Conservation (phyloP, 2,113 vertebrate species). For the Empidonax traillii region DNA sequence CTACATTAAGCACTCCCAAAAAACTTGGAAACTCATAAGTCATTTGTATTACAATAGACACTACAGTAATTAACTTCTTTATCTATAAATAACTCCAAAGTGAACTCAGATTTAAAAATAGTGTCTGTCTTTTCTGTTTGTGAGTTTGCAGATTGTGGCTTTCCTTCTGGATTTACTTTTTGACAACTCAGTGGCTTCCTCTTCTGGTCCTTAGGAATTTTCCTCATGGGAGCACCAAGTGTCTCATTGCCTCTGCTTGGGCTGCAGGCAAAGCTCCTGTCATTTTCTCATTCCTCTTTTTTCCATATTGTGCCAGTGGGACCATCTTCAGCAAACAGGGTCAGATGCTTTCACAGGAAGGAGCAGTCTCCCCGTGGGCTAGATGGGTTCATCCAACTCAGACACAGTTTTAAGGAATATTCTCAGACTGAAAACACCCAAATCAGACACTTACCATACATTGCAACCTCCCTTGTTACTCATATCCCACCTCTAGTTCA, state of each 20-base stretch:
- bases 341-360: neutral
- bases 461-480: neutral
- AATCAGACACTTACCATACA: neutral
- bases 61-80: neutral
- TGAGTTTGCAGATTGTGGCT: neutral
- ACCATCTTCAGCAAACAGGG: neutral
- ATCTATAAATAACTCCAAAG: neutral
- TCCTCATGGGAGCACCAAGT: neutral
- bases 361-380: neutral
- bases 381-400: neutral
- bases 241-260: neutral
- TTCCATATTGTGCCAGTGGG: neutral
- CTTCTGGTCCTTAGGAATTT: neutral
- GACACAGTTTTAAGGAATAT: neutral
- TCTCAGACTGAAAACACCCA: neutral
- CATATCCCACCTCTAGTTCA: neutral
- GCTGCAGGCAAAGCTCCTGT: neutral
- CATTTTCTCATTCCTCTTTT: neutral
- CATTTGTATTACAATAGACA: neutral
- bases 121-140: neutral
- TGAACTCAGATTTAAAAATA: neutral
- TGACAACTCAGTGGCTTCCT: neutral
- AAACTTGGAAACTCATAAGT: neutral
- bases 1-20: neutral
- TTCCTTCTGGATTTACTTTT: neutral